Evolutionary conservation across 2,797 vertebrate genomes (phyloP).

Genomic region (Anas capensis): DNA sequence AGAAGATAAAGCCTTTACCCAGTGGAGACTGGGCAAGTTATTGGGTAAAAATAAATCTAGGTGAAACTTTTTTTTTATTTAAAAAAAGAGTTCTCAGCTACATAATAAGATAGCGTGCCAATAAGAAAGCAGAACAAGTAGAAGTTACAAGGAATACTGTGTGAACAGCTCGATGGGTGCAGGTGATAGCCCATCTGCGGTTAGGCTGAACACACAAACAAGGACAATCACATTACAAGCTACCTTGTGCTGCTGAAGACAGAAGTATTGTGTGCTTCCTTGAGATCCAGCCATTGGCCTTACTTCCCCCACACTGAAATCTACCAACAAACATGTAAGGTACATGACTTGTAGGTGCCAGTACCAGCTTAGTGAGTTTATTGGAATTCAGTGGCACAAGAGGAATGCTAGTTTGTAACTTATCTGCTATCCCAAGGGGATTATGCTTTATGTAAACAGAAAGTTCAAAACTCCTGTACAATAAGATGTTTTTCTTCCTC

Average conservation of each 20-base stretch:
- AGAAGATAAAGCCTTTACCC: background rate
- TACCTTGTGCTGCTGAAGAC: background rate
- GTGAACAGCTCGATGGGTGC: background rate
- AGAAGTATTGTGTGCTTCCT: background rate
- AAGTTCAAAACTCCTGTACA: background rate
- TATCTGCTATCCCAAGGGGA: background rate
- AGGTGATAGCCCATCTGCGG: background rate
- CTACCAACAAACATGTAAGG: background rate
- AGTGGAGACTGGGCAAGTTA: background rate
- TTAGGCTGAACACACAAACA: background rate
- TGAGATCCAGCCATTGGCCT: background rate
- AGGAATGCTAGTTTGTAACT: too few species aligned
- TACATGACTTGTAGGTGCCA: background rate
- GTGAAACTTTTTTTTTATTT: background rate
- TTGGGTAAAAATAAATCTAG: background rate
- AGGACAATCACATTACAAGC: too few species aligned
- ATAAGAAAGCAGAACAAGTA: background rate
- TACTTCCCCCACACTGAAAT: background rate
- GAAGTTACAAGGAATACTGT: background rate
- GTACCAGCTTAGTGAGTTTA: background rate
- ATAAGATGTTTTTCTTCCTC: background rate
- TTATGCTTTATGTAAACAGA: background rate
- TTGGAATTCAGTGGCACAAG: background rate
- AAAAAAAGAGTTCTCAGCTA: background rate
- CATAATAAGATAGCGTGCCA: accelerated